These are phyloP conservation scores for Mastacembelus armatus DNA, from an alignment of 2,797 vertebrate species.

Conservation along the genomic window DNA sequence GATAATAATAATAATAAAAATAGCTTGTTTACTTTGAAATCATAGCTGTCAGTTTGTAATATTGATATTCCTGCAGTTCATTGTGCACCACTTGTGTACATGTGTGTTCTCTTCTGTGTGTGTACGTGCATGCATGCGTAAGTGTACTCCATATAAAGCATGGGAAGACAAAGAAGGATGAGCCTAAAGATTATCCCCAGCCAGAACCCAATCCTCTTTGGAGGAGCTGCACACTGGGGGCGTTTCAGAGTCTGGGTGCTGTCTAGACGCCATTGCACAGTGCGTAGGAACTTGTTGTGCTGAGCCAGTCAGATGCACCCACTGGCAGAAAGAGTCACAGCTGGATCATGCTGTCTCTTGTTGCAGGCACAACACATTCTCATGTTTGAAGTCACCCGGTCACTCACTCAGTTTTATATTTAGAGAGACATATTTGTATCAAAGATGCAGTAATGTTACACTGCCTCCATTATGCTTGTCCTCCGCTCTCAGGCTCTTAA, in stretches of 20 bases:
- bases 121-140: not conserved
- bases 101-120: not conserved
- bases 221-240: conserved; percentile 28
- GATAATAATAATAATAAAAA: no score
- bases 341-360: conserved; percentile 32
- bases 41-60: not conserved
- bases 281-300: conserved; percentile 41
- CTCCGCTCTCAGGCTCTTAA: conserved; percentile 20
- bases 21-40: conserved; percentile 1
- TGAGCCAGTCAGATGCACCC: conserved; percentile 33
- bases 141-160: conserved; percentile 1
- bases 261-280: conserved; percentile 44
- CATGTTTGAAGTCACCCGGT: conserved; percentile 5
- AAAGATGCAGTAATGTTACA: not conserved
- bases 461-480: not conserved
- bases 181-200: conserved; percentile 54
- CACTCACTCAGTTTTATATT: conserved; percentile 2
- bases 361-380: not conserved
- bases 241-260: conserved; percentile 24
- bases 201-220: conserved; percentile 49
- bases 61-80: not conserved
- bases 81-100: not conserved
- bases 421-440: not conserved
- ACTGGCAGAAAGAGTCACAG: conserved; percentile 15
- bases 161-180: conserved; percentile 43